These are phyloP conservation scores for Catocala fraxini DNA, from an alignment of 2,888 invertebrate genomes.

Conservation along the genomic window DNA sequence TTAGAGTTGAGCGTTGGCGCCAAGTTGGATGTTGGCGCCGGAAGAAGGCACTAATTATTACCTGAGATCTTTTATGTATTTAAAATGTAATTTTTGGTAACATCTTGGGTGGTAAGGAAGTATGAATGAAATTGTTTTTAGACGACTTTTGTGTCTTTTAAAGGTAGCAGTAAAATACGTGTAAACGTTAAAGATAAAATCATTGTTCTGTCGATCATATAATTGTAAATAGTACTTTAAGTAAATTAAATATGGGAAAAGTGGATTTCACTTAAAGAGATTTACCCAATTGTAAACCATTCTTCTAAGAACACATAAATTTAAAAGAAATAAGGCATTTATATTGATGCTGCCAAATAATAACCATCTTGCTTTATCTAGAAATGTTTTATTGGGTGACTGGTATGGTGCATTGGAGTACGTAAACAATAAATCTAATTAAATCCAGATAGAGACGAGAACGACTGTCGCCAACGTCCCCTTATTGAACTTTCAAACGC, in stretches of 20 bases:
- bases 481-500: constrained; percentile 67
- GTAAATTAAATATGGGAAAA: too few species aligned
- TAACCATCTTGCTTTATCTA: too few species aligned
- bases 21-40: constrained; percentile 50
- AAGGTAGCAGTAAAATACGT: constrained; percentile 30
- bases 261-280: too few species aligned
- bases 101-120: constrained; percentile 63
- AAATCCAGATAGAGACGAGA: constrained; percentile 54
- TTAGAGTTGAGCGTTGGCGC: constrained; percentile 54
- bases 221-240: constrained; percentile 15
- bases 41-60: constrained; percentile 53
- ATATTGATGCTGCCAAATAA: too few species aligned
- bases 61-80: constrained; percentile 56
- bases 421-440: constrained; percentile 67
- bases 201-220: constrained; percentile 26
- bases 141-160: constrained; percentile 40
- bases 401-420: constrained; percentile 20
- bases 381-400: too few species aligned
- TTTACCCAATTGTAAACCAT: too few species aligned
- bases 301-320: too few species aligned
- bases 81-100: constrained; percentile 51
- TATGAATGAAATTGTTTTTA: constrained; percentile 53
- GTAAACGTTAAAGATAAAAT: constrained; percentile 34
- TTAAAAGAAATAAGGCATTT: too few species aligned
- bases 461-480: constrained; percentile 48